Conservation (phyloP, 1,140 invertebrate species). For the Ceratitis capitata region DNA sequence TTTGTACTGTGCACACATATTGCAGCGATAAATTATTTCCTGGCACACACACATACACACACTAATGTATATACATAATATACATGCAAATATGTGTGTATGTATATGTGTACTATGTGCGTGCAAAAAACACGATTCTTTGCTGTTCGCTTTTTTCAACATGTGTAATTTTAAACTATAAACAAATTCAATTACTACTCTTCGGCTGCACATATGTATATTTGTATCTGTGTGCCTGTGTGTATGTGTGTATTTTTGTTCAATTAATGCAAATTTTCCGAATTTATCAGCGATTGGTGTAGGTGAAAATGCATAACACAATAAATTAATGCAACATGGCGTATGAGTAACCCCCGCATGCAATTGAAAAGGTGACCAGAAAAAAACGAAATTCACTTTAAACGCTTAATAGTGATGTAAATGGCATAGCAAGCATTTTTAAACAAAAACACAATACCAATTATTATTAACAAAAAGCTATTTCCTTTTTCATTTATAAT, state of each 20-base stretch:
- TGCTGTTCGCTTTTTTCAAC: background rate
- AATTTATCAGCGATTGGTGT: background rate
- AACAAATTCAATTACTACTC: background rate
- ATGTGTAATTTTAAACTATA: conserved; percentile 11
- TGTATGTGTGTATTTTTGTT: no score
- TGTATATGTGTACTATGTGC: background rate
- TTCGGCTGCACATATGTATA: background rate
- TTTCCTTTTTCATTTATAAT: no score
- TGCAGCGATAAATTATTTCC: background rate
- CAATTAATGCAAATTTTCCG: background rate
- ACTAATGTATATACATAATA: background rate
- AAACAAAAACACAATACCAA: no score
- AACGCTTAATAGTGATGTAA: no score
- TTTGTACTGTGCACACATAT: background rate
- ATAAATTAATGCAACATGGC: background rate
- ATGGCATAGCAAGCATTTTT: no score
- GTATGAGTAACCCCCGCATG: background rate
- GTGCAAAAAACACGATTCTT: no score
- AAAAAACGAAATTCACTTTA: no score
- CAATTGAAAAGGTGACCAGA: no score
- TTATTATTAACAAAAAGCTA: no score
- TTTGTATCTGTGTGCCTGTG: no score
- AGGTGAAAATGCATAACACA: no score
- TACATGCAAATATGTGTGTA: background rate
- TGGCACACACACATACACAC: background rate